Evolutionary conservation across 2,888 invertebrate species (phyloP), one percentile per base, ranked within the genome.

Genomic region (Pteria penguin): DNA sequence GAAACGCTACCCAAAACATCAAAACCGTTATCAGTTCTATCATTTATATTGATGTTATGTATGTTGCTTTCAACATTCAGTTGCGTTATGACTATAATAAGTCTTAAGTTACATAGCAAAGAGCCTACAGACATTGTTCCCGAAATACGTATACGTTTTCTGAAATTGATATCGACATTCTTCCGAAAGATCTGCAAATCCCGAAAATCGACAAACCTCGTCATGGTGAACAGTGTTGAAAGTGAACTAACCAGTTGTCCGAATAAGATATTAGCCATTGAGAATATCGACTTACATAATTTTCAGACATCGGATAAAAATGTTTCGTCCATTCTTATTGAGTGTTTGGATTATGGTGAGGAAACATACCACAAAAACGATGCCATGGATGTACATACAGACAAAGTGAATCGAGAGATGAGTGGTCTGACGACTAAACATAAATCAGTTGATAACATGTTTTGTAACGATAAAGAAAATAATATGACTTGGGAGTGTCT

Each of bases 1-100:
- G 80, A 78, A 31, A 55, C 52, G 24, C 55, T 80, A 66, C 80
- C 80, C 3, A 66, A 63, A 22, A 78, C 80, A 0, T 80, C 80
- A 0, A 31, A 74, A 33, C 78, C 78, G 52, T 58, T 80, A 27
- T 75, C 80, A 2, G 33, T 75, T 2, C 32, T 80, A 61, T 65
- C 75, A 1, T 55, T 75, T 2, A 68, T 76, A 27, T 45, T 80
- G 52, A 67, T 75, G 22, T 2, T 70, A 18, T 60, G 72, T 4
- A 45, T 80, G 5, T 31, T 69, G 11, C 8, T 78, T 29, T 70
- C 72, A 14, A 72, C 80, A 0, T 22, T 75, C 2, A 62, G 66
- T 29, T 70, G 72, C 2, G 33, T 80, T n/a, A 32, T 75, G 32
- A 66, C 77, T 32, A 72, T 78, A 31, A 54, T 75, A 36, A 72